These are phyloP conservation scores for Rhabdomys dilectus DNA, from an alignment of 2,113 vertebrate genomes.

Conservation along the genomic window DNA sequence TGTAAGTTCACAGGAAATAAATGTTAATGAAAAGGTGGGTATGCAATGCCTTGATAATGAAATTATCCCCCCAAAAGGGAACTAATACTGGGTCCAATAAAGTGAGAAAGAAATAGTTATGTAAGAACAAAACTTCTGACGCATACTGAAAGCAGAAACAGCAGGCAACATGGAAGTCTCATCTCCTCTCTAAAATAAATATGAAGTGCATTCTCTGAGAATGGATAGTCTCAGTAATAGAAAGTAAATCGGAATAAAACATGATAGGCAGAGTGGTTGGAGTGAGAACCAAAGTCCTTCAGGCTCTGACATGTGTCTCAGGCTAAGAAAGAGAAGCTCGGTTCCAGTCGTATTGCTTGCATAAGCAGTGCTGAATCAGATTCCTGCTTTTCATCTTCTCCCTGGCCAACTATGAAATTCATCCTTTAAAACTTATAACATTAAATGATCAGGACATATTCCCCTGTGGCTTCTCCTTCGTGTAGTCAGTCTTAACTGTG, in stretches of 20 bases:
- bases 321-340: background rate
- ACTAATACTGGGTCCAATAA: background rate
- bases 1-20: background rate
- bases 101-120: background rate
- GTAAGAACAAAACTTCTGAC: background rate
- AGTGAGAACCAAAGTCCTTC: background rate
- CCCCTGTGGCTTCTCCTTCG: accelerated
- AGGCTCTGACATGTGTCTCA: background rate
- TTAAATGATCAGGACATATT: background rate
- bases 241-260: background rate
- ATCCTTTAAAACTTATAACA: background rate
- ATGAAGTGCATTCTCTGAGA: background rate
- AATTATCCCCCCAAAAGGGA: background rate
- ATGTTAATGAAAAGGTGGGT: background rate
- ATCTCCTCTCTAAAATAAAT: slow-evolving; percentile 43
- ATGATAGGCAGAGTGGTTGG: background rate
- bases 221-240: background rate
- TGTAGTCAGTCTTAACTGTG: background rate
- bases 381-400: background rate
- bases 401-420: background rate
- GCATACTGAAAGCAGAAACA: background rate
- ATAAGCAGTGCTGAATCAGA: background rate
- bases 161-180: background rate
- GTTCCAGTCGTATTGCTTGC: background rate
- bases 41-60: background rate